phyloP scores from a whole-genome alignment of 2,113 vertebrate genomes.

The Erythrocercus mccallii region DNA sequence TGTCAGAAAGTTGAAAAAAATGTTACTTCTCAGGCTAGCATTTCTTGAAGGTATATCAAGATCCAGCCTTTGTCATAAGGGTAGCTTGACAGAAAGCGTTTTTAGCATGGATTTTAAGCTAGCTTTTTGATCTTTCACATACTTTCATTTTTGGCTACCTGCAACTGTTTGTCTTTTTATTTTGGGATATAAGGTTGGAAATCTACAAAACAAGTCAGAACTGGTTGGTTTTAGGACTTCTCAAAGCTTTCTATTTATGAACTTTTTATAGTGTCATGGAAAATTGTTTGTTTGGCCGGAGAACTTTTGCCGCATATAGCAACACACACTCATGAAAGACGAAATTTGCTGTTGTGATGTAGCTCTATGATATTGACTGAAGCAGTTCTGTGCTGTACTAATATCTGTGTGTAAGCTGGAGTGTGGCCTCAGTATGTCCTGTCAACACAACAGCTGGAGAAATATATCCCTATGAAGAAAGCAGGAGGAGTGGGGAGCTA shows the following conservation, averaged over 20 bases:
- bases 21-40: neutral
- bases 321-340: neutral
- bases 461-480: neutral
- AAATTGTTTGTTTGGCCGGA: neutral
- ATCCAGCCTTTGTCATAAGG: neutral
- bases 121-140: neutral
- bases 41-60: neutral
- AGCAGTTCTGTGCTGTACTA: neutral
- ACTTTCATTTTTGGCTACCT: neutral
- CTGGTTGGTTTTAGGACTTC: neutral
- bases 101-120: neutral
- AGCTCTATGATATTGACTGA: neutral
- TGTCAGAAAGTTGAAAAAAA: neutral
- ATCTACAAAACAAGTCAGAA: neutral
- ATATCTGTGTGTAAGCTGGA: neutral
- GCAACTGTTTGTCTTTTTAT: neutral
- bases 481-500: neutral
- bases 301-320: neutral
- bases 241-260: neutral
- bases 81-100: neutral
- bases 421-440: neutral
- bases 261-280: neutral
- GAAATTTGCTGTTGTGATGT: neutral
- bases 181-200: neutral
- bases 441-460: neutral